phyloP scores from a whole-genome alignment of 2,888 invertebrate genomes.

The Xanthia togata region DNA sequence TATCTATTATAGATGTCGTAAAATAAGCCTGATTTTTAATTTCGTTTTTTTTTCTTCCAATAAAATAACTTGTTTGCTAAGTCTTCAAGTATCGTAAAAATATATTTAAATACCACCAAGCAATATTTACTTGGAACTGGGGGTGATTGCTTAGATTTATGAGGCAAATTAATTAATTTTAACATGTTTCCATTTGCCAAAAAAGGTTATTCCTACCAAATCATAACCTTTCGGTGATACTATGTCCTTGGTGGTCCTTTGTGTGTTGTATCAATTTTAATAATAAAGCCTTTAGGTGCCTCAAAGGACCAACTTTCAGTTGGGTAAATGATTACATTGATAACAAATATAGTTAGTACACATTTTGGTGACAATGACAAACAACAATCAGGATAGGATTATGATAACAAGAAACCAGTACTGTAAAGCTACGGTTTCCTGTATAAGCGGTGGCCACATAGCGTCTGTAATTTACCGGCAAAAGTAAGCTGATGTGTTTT shows the following conservation, averaged over 20 bases:
- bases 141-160: conserved; percentile 20
- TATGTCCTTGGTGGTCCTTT: conserved; percentile 29
- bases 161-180: conserved; percentile 40
- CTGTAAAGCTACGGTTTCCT: neutral
- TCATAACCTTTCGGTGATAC: conserved; percentile 13
- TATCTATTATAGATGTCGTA: neutral
- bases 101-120: conserved; percentile 25
- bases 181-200: conserved; percentile 23
- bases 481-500: neutral
- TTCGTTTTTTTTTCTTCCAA: neutral
- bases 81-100: conserved; percentile 5
- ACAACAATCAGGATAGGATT: neutral
- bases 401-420: neutral
- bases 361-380: neutral
- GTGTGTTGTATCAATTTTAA: conserved; percentile 37
- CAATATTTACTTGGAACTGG: conserved; percentile 16
- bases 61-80: neutral
- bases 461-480: neutral
- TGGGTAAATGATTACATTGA: conserved; percentile 22
- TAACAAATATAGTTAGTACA: neutral
- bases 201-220: conserved; percentile 45
- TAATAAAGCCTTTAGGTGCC: conserved; percentile 10
- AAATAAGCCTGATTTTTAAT: neutral
- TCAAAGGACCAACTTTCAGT: conserved; percentile 23
- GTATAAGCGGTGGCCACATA: neutral